Conservation (phyloP, 2,113 vertebrate species). For the Erythrocercus mccallii region DNA sequence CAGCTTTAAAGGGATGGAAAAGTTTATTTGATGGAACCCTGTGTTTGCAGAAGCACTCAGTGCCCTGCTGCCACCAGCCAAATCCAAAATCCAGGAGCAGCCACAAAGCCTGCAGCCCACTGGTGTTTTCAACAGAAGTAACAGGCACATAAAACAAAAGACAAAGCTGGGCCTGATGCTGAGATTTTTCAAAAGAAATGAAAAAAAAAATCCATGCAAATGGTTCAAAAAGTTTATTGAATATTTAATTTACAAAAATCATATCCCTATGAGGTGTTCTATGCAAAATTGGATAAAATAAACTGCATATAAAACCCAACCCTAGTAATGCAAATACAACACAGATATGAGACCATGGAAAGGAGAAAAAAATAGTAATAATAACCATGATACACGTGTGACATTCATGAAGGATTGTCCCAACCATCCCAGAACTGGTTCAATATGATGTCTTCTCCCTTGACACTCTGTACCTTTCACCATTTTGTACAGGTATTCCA, state of each 20-base stretch:
- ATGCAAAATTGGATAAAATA: conserved; percentile 81
- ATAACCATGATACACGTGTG: not conserved
- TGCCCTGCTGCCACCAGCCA: not conserved
- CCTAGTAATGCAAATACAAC: conserved; percentile 47
- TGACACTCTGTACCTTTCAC: not conserved
- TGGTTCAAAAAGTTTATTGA: conserved; percentile 76
- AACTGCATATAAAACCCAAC: conserved; percentile 82
- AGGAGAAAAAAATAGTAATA: not conserved
- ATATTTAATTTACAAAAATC: conserved; percentile 79
- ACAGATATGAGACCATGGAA: conserved; percentile 21
- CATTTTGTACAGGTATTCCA: not conserved
- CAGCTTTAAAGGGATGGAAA: not conserved
- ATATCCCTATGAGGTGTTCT: conserved; percentile 77
- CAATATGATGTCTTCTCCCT: not conserved
- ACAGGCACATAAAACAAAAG: not conserved
- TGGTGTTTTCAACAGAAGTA: not conserved
- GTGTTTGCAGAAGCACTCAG: accelerated
- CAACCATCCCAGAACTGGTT: not conserved
- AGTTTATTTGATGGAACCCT: not conserved
- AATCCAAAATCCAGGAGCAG: not conserved
- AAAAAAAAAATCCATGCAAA: not conserved
- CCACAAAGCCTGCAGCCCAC: not conserved
- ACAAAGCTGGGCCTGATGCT: not conserved
- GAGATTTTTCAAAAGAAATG: not conserved
- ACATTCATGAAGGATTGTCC: conserved; percentile 55